phyloP scores from a whole-genome alignment of 2,888 invertebrate genomes.

The Heliothis peltigera region DNA sequence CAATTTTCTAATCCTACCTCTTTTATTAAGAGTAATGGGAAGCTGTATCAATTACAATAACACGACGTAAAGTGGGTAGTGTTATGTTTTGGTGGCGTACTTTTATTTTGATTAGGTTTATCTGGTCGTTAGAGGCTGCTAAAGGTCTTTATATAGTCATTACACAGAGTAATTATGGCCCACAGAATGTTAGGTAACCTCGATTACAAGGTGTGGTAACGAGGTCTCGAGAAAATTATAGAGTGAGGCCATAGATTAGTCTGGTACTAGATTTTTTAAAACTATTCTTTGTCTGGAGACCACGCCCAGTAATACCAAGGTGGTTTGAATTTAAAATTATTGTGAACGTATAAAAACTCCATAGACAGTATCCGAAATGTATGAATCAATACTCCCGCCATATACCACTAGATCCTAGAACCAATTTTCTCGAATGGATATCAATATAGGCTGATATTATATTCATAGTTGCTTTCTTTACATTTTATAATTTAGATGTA shows the following conservation, averaged over 20 bases:
- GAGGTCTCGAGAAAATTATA: conserved; percentile 2
- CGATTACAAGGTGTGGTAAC: background rate
- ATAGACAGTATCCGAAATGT: no score
- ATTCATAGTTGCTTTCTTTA: no score
- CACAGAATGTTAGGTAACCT: conserved; percentile 1
- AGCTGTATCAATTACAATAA: conserved; percentile 5
- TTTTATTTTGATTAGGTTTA: conserved; percentile 9
- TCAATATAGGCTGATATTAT: no score
- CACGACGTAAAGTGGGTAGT: background rate
- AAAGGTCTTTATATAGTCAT: background rate
- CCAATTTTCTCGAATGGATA: no score
- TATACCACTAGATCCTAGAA: no score
- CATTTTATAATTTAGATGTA: no score
- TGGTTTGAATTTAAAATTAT: background rate
- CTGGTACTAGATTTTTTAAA: background rate
- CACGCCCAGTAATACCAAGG: background rate
- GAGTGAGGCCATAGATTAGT: background rate
- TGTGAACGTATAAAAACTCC: no score
- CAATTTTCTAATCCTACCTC: background rate
- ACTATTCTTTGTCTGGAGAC: background rate
- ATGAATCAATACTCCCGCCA: no score
- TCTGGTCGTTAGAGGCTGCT: background rate
- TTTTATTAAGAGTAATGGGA: background rate
- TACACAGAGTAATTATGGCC: conserved; percentile 1
- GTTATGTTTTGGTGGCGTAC: background rate